Percentiles rank a stretch among this genome's conserved stretches.
Evolutionary conservation across 1,140 invertebrate species (phyloP).

Genomic region (Drosophila arawakana): DNA sequence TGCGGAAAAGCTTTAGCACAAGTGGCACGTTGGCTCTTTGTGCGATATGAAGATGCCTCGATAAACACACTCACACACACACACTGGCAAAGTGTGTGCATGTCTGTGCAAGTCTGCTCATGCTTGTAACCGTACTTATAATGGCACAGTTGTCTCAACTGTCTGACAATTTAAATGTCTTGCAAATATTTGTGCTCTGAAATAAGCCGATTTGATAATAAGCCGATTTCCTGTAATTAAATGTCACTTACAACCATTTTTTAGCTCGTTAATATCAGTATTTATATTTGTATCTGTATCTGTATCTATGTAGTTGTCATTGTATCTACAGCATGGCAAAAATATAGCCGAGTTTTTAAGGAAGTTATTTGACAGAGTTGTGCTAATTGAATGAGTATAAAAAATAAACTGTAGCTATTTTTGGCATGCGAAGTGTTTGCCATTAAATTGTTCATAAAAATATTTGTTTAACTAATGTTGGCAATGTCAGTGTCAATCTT

Average conservation of each 20-base stretch:
- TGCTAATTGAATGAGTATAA: slow-evolving; percentile 53
- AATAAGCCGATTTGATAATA: slow-evolving; percentile 56
- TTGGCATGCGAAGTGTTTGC: too few species aligned
- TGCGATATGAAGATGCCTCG: slow-evolving; percentile 38
- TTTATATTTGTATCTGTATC: slow-evolving; percentile 10
- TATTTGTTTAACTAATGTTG: background rate
- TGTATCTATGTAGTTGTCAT: slow-evolving; percentile 7
- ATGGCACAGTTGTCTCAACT: slow-evolving; percentile 34
- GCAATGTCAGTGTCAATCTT: background rate
- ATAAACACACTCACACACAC: slow-evolving; percentile 24
- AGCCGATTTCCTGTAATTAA: slow-evolving; percentile 67
- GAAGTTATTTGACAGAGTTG: slow-evolving; percentile 33
- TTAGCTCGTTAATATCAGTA: background rate
- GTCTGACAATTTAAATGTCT: slow-evolving; percentile 22
- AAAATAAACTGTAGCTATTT: too few species aligned
- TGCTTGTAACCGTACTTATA: slow-evolving; percentile 9
- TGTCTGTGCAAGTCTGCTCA: slow-evolving; percentile 12
- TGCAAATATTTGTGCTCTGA: slow-evolving; percentile 45
- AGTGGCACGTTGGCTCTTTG: slow-evolving; percentile 41
- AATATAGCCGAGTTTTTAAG: slow-evolving; percentile 19
- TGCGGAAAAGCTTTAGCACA: slow-evolving; percentile 60
- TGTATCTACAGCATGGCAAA: background rate
- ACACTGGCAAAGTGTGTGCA: slow-evolving; percentile 14
- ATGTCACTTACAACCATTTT: slow-evolving; percentile 40
- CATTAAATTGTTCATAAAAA: background rate